phyloP scores from a whole-genome alignment of 2,888 invertebrate species.

The Cephus pulcher region DNA sequence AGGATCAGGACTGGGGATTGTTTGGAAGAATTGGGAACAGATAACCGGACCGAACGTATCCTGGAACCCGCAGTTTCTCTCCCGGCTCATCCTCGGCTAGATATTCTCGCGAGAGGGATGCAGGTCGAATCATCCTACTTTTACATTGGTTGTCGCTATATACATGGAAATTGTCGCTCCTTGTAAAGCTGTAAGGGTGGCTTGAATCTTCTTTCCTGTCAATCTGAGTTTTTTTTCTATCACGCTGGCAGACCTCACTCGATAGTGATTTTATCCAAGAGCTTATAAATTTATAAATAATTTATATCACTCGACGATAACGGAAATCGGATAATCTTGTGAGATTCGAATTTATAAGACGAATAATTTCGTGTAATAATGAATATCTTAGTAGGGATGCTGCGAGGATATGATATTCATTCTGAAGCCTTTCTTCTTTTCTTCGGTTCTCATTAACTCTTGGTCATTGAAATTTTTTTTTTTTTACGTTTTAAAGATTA shows the following conservation, averaged over 20 bases:
- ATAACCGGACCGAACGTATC: slow-evolving; percentile 41
- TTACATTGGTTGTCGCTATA: not conserved
- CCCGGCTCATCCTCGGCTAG: slow-evolving; percentile 17
- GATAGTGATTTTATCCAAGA: not conserved
- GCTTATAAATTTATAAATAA: not conserved
- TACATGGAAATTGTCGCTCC: not conserved
- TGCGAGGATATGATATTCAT: not conserved
- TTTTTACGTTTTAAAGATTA: not conserved
- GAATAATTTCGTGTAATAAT: not conserved
- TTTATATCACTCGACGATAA: not conserved
- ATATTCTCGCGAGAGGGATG: not conserved
- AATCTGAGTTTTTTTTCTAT: not conserved
- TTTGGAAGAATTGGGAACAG: slow-evolving; percentile 46
- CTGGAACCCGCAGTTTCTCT: slow-evolving; percentile 21
- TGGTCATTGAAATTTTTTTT: not conserved
- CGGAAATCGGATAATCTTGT: not conserved
- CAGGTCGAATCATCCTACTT: not conserved
- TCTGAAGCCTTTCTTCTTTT: not conserved
- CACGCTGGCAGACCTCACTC: not conserved
- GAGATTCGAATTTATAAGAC: not conserved
- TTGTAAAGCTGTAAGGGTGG: not conserved
- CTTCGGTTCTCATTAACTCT: not conserved
- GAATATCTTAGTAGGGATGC: not conserved
- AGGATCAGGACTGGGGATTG: slow-evolving; percentile 45
- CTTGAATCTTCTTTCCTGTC: not conserved